Base-by-base conservation (phyloP, 2,113 vertebrate genomes). In the Piaya cayana region DNA sequence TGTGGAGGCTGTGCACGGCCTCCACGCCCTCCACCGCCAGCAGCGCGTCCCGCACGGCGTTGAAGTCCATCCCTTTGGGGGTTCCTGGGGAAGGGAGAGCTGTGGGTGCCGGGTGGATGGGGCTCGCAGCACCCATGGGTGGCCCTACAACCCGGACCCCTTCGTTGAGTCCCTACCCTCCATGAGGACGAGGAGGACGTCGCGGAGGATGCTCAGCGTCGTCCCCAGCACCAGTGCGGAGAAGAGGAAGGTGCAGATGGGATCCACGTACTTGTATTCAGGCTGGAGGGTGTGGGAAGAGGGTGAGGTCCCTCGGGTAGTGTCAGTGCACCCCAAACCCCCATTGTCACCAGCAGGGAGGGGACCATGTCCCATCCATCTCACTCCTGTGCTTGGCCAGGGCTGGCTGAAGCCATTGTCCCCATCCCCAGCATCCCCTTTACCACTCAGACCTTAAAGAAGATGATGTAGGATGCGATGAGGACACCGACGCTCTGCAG, bases 231-330 rank as follows among this genome's bases (percentile, higher is more conserved):
- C 98, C 49, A 99, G 95, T 1, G 97, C 45, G 0, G 99, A 99
- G 97, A 99, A 99, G 67, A 99, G 94, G 97, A 99, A 99, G 36
- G 99, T 99, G 83, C 99, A 99, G 92, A 99, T 97, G 12, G 98
- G 99, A 96, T 99, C 99, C n/a, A 98, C 96, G 0, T 87, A 98
- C 95, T 99, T 99, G 75, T 98, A 99, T 90, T 99, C 98, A 0
- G 98, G 99, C 99, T 99, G 95, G 34, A 86, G 64, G 26, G 26
- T 47, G 15, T 5, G 30, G 30, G 10, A 62, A n/a, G 19, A 15
- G 22, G 12, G 27, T 90, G 55, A 74, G n/a, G 2, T 5, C 29
- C 18, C 36, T 23, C 16, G 0, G 0, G 56, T 2, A 4, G 21
- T 3, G 0, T 4, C 53, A 2, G 23, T 8, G 5, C 34, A 29